phyloP scores from a whole-genome alignment of 2,797 vertebrate species.

The Pseudochirops cupreus region DNA sequence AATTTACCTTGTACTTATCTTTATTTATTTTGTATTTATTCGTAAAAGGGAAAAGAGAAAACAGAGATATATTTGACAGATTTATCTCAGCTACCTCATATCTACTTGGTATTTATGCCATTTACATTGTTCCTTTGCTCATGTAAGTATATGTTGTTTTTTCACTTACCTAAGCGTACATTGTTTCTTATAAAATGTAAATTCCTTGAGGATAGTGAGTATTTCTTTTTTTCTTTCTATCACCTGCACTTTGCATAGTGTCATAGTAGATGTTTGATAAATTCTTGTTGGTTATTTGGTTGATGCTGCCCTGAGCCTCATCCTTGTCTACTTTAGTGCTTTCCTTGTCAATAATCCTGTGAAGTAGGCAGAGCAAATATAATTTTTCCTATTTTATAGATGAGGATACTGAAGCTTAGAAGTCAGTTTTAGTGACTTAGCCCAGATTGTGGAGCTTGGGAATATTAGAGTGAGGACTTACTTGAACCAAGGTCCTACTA shows the following conservation, averaged over 20 bases:
- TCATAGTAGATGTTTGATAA: background rate
- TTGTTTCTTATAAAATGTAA: background rate
- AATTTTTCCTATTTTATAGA: constrained; percentile 33
- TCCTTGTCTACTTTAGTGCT: background rate
- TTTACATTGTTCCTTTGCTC: too few relatives aligned
- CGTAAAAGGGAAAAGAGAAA: too few relatives aligned
- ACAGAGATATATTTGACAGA: too few relatives aligned
- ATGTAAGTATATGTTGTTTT: too few relatives aligned
- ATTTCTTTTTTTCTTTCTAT: background rate
- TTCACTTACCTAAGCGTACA: background rate
- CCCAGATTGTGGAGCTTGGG: background rate
- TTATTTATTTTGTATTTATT: background rate
- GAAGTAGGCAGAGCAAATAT: background rate
- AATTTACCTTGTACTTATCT: background rate
- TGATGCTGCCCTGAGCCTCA: background rate
- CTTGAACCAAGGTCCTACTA: constrained; percentile 15
- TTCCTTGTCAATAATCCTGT: background rate
- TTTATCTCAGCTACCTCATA: background rate
- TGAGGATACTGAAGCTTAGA: constrained; percentile 35
- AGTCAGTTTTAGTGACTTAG: constrained; percentile 27
- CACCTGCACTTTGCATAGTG: background rate
- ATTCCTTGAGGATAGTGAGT: background rate
- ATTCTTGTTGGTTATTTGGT: background rate
- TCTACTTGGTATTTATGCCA: background rate
- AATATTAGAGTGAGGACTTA: background rate